phyloP scores from a whole-genome alignment of 37 sponge, comb jelly and placozoan species.

The Theonella swinhoei region DNA sequence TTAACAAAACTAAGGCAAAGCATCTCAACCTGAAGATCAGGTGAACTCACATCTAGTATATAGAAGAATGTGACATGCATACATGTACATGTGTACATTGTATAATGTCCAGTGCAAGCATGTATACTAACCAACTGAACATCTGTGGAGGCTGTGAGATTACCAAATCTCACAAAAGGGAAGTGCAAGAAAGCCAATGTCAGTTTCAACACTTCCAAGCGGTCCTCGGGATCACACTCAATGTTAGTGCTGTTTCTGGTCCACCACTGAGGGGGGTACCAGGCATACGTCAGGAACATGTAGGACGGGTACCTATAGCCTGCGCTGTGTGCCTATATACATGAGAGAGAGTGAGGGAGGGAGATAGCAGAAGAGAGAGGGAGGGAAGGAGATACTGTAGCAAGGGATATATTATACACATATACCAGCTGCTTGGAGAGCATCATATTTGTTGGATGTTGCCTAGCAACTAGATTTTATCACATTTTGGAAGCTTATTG shows the following conservation, averaged over 20 bases:
- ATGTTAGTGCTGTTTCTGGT: background rate
- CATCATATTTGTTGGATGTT: too few relatives aligned
- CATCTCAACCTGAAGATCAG: too few relatives aligned
- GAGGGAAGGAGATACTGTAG: background rate
- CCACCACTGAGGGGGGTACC: conserved; percentile 41
- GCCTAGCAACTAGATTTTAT: too few relatives aligned
- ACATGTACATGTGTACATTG: too few relatives aligned
- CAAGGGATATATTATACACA: too few relatives aligned
- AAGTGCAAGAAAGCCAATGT: conserved; percentile 46
- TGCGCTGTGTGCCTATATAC: conserved; percentile 16
- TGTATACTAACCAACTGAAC: background rate
- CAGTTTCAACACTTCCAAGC: conserved; percentile 13
- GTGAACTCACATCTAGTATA: too few relatives aligned
- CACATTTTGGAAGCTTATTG: too few relatives aligned
- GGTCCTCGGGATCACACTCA: conserved; percentile 14
- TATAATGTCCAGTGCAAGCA: too few relatives aligned
- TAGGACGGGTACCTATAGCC: conserved; percentile 6
- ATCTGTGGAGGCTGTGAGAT: background rate
- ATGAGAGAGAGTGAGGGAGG: background rate
- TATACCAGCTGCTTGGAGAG: too few relatives aligned
- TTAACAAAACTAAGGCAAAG: too few relatives aligned
- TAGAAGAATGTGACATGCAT: too few relatives aligned
- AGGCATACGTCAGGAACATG: conserved; percentile 40
- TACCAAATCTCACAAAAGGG: background rate
- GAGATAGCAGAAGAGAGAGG: background rate